A percentile compares a stretch with the other conserved stretches of the same genome.
phyloP scores from a whole-genome alignment of 2,113 vertebrate species.

The Malaclemys terrapin region DNA sequence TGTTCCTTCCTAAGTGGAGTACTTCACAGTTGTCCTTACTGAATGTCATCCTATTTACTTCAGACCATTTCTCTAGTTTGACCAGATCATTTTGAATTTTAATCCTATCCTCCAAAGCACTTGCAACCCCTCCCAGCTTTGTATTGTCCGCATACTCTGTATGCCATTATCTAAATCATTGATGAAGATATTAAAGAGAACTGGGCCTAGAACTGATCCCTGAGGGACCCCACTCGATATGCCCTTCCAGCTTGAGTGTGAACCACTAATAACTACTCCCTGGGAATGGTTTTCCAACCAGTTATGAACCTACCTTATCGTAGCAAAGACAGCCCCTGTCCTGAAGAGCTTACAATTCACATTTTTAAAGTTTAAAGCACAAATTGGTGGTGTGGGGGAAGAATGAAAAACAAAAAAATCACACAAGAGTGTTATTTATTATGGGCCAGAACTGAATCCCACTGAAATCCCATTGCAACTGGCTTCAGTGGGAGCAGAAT shows the following conservation, averaged over 20 bases:
- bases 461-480: background rate
- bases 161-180: background rate
- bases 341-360: background rate
- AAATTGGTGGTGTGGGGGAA: background rate
- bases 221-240: background rate
- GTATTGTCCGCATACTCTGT: accelerated
- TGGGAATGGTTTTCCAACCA: background rate
- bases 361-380: background rate
- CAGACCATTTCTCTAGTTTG: background rate
- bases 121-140: background rate
- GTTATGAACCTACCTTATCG: background rate
- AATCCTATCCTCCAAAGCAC: background rate
- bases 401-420: background rate
- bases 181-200: background rate
- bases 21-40: background rate
- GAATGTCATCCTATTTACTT: background rate
- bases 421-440: background rate
- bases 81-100: background rate
- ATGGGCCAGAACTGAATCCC: accelerated
- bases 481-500: background rate
- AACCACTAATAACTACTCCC: background rate
- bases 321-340: background rate
- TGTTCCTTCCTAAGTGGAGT: background rate
- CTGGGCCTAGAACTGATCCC: background rate
- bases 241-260: background rate